Conservation (phyloP, 2,113 vertebrate genomes). For the Acinonyx jubatus region DNA sequence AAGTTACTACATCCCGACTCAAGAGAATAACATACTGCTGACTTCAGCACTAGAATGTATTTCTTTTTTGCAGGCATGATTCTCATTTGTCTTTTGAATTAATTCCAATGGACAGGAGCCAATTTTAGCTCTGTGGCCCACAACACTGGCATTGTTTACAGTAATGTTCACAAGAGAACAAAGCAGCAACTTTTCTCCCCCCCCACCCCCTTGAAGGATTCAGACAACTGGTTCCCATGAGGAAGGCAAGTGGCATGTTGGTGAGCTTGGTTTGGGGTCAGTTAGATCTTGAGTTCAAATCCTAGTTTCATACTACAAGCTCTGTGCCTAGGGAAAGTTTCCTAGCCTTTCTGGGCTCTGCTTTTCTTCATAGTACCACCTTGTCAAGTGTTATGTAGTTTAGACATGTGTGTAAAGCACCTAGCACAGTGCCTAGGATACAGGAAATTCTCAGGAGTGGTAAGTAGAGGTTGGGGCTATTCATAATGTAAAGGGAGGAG, state of each 20-base stretch:
- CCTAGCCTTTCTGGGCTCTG: neutral
- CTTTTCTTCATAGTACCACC: neutral
- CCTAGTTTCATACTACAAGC: too few species aligned
- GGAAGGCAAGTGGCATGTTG: neutral
- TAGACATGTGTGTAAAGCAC: neutral
- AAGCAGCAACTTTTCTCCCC: neutral
- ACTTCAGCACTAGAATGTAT: neutral
- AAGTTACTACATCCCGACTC: neutral
- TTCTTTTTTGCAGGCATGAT: constrained; percentile 31
- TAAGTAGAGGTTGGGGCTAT: neutral
- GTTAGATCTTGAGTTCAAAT: neutral
- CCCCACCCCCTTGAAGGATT: neutral
- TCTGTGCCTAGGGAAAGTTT: neutral
- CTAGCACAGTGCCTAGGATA: neutral
- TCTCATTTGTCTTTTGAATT: constrained; percentile 47
- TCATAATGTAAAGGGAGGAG: neutral
- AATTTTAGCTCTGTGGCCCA: constrained; percentile 16
- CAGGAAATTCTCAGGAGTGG: neutral
- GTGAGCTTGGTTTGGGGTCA: neutral
- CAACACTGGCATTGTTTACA: neutral
- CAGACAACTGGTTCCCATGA: neutral
- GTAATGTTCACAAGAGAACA: neutral
- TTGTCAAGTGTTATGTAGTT: neutral
- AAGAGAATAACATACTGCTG: neutral
- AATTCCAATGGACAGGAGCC: constrained; percentile 21